Evolutionary conservation across 2,888 invertebrate genomes (phyloP).

Genomic region (Acronicta psi): DNA sequence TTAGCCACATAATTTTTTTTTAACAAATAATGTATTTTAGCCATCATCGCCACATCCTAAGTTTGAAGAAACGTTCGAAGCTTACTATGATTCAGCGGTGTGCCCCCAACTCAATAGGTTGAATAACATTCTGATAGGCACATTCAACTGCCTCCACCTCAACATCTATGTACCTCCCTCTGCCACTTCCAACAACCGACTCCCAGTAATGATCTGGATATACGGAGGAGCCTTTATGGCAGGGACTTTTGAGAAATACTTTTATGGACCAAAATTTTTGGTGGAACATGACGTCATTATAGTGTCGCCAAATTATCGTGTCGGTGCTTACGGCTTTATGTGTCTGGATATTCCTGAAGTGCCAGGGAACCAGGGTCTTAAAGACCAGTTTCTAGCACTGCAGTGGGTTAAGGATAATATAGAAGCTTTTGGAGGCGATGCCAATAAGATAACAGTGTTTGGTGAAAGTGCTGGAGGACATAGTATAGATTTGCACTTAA

Average conservation of each 20-base stretch:
- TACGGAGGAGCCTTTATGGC: constrained; percentile 67
- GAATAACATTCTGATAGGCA: constrained; percentile 55
- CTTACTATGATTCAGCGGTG: constrained; percentile 63
- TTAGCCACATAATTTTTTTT: too few species aligned
- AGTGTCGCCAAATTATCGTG: constrained; percentile 69
- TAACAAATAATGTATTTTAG: constrained; percentile 55
- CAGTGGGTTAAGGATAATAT: constrained; percentile 74
- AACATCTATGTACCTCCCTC: constrained; percentile 67
- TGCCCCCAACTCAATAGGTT: constrained; percentile 70
- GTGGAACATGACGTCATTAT: constrained; percentile 71
- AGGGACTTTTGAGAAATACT: constrained; percentile 56
- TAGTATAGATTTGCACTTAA: constrained; percentile 68
- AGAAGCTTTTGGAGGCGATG: constrained; percentile 72
- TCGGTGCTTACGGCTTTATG: constrained; percentile 76
- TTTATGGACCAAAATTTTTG: constrained; percentile 65
- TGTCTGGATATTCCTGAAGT: constrained; percentile 67
- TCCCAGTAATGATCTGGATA: constrained; percentile 72
- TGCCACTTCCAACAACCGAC: constrained; percentile 56
- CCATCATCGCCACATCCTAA: constrained; percentile 56
- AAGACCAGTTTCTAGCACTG: constrained; percentile 71
- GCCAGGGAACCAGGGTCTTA: constrained; percentile 75
- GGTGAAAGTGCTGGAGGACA: constrained; percentile 71
- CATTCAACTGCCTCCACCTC: constrained; percentile 67
- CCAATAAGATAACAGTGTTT: constrained; percentile 66
- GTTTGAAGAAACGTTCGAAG: constrained; percentile 65